Evolutionary conservation across 2,797 vertebrate genomes (phyloP), one percentile per base, ranked within the genome.

Genomic region (Siniperca obscura): DNA sequence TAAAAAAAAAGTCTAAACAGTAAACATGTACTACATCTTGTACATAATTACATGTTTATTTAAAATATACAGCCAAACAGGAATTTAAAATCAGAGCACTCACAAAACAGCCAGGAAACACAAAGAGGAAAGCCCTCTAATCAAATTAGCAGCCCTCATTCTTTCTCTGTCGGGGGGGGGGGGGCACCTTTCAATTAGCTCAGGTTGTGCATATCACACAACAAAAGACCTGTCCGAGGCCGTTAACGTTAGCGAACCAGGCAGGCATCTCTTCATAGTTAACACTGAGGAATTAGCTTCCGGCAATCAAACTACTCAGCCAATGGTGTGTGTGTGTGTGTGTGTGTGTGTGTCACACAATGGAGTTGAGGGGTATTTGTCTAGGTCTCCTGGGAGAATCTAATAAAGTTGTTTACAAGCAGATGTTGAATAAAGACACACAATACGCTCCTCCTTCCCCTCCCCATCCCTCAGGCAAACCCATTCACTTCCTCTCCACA

Each of bases 361-460:
- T 81, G 34, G 67, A 85, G 80, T 80, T 7, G 4, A 44, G 30
- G 81, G 48, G 46, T 76, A 78, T 93, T 90, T 77, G 87, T 92
- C 73, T 57, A 2, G 22, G 38, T 55, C 66, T 42, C 57, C 2
- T 17, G 25, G 84, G 59, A 75, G 67, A 84, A 86, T 85, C 86
- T 86, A 92, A 93, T 90, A 85, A 87, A 87, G 89, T 84, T 92
- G 91, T 93, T 93, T 93, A 94, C 87, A 80, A 89, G 85, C 86
- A 82, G 75, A 85, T 65, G 81, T 65, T 86, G 80, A 91, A 91
- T 89, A 82, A 87, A 93, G 72, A 78, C 76, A 70, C 82, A 89
- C 87, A 90, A 86, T 75, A 34, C 21, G 0, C 55, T 59, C 30
- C 52, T 68, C 44, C 36, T 57, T 11, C 16, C 48, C 68, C 66